phyloP scores from a whole-genome alignment of 2,888 invertebrate genomes.

The Gnatocerus cornutus region DNA sequence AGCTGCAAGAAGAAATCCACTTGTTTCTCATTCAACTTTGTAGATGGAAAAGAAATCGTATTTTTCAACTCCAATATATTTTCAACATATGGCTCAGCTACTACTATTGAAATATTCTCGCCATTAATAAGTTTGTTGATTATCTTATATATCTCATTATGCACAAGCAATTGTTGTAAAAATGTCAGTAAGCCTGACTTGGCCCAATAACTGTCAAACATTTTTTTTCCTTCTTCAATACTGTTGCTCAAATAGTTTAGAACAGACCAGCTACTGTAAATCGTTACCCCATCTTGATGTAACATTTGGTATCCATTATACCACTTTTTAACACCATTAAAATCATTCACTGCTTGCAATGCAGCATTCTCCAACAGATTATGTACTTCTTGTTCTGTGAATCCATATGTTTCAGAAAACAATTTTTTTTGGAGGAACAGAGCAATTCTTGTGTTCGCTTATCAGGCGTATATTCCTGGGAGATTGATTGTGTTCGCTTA shows the following conservation, averaged over 20 bases:
- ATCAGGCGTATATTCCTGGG: no score
- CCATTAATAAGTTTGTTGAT: conserved; percentile 28
- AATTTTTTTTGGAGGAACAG: conserved; percentile 34
- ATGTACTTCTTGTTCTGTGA: conserved; percentile 42
- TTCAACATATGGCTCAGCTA: conserved; percentile 26
- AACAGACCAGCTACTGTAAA: conserved; percentile 44
- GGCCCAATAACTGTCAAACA: conserved; percentile 35
- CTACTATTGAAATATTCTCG: conserved; percentile 34
- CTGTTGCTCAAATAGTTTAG: conserved; percentile 38
- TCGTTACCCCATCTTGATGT: conserved; percentile 34
- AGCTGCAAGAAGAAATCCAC: conserved; percentile 42
- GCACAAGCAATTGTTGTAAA: conserved; percentile 31
- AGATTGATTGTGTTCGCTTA: no score
- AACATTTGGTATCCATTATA: conserved; percentile 45
- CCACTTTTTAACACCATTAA: conserved; percentile 43
- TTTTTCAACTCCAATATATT: conserved; percentile 42
- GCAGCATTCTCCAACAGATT: conserved; percentile 26
- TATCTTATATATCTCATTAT: conserved; percentile 34
- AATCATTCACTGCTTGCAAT: conserved; percentile 37
- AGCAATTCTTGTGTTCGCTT: no score
- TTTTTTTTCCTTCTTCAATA: conserved; percentile 29
- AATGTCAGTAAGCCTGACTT: conserved; percentile 33
- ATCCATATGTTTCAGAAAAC: conserved; percentile 40
- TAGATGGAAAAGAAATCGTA: conserved; percentile 31
- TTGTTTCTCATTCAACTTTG: conserved; percentile 26